Base-by-base conservation (phyloP, 2,888 invertebrate genomes). In the Diplolepis rosae region DNA sequence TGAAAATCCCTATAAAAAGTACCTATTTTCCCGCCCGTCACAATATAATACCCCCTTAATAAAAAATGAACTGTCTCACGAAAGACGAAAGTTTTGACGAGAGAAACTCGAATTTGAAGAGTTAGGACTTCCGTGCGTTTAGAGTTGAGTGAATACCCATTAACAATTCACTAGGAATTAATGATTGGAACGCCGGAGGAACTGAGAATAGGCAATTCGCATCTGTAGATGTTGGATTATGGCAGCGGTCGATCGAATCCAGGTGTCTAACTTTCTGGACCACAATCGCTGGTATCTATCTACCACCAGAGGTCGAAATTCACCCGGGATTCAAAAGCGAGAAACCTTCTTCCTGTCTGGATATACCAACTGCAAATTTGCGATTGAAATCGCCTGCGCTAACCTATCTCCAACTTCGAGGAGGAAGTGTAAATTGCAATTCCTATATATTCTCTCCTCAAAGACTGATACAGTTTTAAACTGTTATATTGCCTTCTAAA, bases 221-320 rank as follows among this genome's bases (percentile, higher is more conserved):
- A 74, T 74, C 74, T 75, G 54, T 69, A 75, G 76, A 76, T 75
- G 82, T 82, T 82, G 81, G 79, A 85, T 84, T 82, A 82, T 75
- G 79, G 78, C 76, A 71, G 68, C 73, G 68, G 73, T 69, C 74
- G 78, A 81, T 82, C 80, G 79, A 80, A 82, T 82, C 81, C 82
- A 80, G 79, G 73, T 61, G 67, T 73, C 79, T 85, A 85, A 87
- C 83, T 86, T 83, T 78, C 78, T 70, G 79, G 73, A 85, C 85
- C 86, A 75, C 84, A 83, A 83, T 82, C 80, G 79, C 79, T 78
- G 79, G 69, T 70, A 56, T 56, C 54, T 32, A 13, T 56, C 32
- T 56, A 35, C 35, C 35, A 9, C 72, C 72, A 77, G 76, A 75
- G 76, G 75, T 77, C 75, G 79, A 79, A 82, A 82, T 78, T 81